phyloP scores from a whole-genome alignment of 2,888 invertebrate species.

The Azorinus chamasolen region DNA sequence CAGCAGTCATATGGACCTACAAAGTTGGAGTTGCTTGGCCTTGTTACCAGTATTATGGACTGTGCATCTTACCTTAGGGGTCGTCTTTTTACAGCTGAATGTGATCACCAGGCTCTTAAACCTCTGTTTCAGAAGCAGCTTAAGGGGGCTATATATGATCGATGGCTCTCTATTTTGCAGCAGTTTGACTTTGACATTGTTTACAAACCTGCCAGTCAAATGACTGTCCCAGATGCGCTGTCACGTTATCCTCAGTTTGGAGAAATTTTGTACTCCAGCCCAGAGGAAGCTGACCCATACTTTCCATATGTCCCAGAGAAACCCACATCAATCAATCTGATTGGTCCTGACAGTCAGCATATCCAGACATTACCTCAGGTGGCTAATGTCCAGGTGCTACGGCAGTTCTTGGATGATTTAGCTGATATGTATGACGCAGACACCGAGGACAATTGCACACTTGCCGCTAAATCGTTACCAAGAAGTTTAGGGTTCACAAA shows the following conservation, averaged over 20 bases:
- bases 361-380: not conserved
- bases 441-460: slow-evolving; percentile 21
- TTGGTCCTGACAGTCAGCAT: not conserved
- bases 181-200: slow-evolving; percentile 47
- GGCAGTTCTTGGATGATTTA: not conserved
- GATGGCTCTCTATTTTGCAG: slow-evolving; percentile 35
- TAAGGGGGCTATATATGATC: slow-evolving; percentile 35
- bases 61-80: slow-evolving; percentile 52
- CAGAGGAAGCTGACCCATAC: slow-evolving; percentile 37
- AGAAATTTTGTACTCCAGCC: slow-evolving; percentile 15
- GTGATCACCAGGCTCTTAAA: slow-evolving; percentile 45
- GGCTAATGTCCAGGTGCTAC: not conserved
- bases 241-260: slow-evolving; percentile 10
- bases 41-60: slow-evolving; percentile 50
- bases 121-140: slow-evolving; percentile 44
- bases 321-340: not conserved
- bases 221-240: slow-evolving; percentile 30
- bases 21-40: slow-evolving; percentile 54
- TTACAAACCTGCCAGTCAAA: slow-evolving; percentile 42
- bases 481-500: too few species aligned
- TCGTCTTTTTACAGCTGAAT: slow-evolving; percentile 44
- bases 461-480: too few species aligned
- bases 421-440: slow-evolving; percentile 9
- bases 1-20: slow-evolving; percentile 56
- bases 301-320: slow-evolving; percentile 38